A percentile compares a stretch with the other conserved stretches of the same genome.
These are phyloP conservation scores for Heteronetta atricapilla DNA, from an alignment of 2,113 vertebrate genomes.

Conservation along the genomic window DNA sequence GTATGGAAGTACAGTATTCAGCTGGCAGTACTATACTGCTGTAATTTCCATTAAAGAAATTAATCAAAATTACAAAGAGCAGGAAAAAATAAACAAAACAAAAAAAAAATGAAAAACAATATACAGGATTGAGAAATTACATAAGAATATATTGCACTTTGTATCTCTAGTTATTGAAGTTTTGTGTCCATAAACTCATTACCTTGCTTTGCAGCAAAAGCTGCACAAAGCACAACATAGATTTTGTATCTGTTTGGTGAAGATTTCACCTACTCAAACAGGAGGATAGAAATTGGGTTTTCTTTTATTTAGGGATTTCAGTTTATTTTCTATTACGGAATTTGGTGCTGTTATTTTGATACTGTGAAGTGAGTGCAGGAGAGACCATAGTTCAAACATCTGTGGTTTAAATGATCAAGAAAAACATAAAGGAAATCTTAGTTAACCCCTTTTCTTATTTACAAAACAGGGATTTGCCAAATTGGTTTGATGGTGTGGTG, in stretches of 20 bases:
- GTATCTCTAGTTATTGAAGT: neutral
- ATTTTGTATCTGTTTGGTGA: neutral
- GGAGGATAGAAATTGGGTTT: neutral
- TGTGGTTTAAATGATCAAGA: neutral
- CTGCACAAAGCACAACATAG: neutral
- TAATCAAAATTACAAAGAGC: neutral
- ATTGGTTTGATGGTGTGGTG: neutral
- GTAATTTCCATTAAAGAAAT: constrained; percentile 3
- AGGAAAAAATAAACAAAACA: neutral
- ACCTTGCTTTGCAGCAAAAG: neutral
- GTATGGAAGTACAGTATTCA: neutral
- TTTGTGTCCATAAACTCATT: neutral
- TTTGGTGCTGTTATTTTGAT: neutral
- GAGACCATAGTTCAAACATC: neutral
- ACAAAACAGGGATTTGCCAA: neutral
- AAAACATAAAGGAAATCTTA: neutral
- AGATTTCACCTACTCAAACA: neutral
- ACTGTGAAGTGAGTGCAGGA: neutral
- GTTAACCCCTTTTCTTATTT: neutral
- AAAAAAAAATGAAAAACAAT: neutral
- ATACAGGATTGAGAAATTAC: neutral
- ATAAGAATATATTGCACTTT: neutral
- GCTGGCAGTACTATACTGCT: neutral
- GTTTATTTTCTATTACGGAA: neutral
- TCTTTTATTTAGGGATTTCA: neutral